A percentile compares a stretch with the other conserved stretches of the same genome.
Evolutionary conservation across 1,140 invertebrate species (phyloP).

Genomic region (Venustaconcha ellipsiformis): DNA sequence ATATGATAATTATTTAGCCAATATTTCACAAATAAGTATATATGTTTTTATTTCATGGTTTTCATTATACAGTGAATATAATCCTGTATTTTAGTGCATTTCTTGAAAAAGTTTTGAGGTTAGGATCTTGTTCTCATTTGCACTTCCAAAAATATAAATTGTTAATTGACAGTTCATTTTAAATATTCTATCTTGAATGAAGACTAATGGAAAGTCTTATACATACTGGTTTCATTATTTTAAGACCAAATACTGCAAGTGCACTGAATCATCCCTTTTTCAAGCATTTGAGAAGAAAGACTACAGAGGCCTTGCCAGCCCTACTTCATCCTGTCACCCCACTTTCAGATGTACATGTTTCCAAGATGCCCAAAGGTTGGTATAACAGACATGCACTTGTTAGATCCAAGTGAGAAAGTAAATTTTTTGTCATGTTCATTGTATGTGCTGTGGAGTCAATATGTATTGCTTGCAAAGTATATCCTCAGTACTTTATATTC

Average conservation of each 20-base stretch:
- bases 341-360: conserved; percentile 68
- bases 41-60: too few species aligned
- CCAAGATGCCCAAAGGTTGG: conserved; percentile 48
- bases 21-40: too few species aligned
- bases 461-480: background rate
- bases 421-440: background rate
- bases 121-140: too few species aligned
- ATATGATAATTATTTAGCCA: too few species aligned
- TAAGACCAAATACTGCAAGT: conserved; percentile 59
- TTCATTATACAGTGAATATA: too few species aligned
- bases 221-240: conserved; percentile 14
- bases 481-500: too few species aligned
- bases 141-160: too few species aligned
- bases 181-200: too few species aligned
- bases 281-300: conserved; percentile 71
- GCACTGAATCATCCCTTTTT: conserved; percentile 82
- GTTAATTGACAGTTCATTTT: too few species aligned
- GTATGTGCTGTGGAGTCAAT: background rate
- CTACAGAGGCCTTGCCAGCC: conserved; percentile 64
- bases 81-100: too few species aligned
- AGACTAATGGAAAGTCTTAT: too few species aligned
- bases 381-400: background rate
- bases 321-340: conserved; percentile 72
- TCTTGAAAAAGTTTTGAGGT: too few species aligned
- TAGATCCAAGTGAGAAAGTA: background rate